Percentiles rank a stretch among this genome's conserved stretches.
Evolutionary conservation across 2,797 vertebrate species (phyloP).

Genomic region (Apodemus agrarius): DNA sequence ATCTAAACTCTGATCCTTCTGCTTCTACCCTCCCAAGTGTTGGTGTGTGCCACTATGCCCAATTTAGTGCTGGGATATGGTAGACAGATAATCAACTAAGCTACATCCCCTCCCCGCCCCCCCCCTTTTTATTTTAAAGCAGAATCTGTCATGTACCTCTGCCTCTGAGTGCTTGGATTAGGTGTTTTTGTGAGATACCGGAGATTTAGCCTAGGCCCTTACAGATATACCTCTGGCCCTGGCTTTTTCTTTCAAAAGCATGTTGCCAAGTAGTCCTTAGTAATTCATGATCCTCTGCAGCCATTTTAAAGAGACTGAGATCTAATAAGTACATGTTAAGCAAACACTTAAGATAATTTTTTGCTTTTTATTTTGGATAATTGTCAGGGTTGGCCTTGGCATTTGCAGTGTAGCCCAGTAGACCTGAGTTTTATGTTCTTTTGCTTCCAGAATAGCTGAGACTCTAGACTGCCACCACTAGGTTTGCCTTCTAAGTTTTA

Average conservation of each 20-base stretch:
- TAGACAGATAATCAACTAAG: background rate
- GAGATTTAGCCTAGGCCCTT: background rate
- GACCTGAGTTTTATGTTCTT: background rate
- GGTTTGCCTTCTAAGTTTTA: background rate
- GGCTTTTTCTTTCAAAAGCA: background rate
- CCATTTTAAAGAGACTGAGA: background rate
- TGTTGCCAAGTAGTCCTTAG: background rate
- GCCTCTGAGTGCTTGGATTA: background rate
- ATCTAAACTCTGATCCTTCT: background rate
- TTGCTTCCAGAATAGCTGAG: background rate
- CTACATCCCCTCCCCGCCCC: accelerated
- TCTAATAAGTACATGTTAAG: background rate
- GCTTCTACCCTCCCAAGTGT: background rate
- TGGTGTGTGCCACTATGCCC: background rate
- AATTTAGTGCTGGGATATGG: background rate
- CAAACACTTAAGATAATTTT: background rate
- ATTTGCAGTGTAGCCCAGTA: background rate
- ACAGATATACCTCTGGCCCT: background rate
- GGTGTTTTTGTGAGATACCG: background rate
- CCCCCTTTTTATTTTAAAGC: no score
- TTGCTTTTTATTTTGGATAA: background rate
- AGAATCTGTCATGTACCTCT: background rate
- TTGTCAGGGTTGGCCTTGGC: background rate
- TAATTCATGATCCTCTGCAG: background rate
- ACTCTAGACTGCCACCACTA: background rate